Conservation (phyloP, 2,113 vertebrate species). For the Xenopus tropicalis region DNA sequence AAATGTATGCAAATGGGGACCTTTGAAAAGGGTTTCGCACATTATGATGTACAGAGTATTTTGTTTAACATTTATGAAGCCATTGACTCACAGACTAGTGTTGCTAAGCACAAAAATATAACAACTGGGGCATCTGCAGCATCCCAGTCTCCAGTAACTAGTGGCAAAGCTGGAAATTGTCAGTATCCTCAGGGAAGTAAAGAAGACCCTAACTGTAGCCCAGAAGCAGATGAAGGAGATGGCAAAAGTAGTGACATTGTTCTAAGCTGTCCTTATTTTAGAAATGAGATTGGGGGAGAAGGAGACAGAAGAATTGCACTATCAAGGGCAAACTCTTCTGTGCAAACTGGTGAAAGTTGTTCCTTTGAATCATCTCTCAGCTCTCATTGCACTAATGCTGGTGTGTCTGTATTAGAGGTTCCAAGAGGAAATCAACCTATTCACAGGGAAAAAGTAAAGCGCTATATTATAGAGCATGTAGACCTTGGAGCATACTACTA, state of each 20-base stretch:
- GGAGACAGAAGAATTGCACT: conserved; percentile 88
- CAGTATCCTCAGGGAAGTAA: conserved; percentile 89
- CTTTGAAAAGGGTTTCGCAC: conserved; percentile 92
- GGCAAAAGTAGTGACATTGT: conserved; percentile 90
- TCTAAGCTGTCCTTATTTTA: conserved; percentile 85
- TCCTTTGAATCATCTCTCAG: conserved; percentile 94
- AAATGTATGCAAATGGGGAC: conserved; percentile 68
- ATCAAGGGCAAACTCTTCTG: conserved; percentile 81
- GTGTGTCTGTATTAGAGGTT: conserved; percentile 92
- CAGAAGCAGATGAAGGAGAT: conserved; percentile 90
- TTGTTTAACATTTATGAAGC: conserved; percentile 95
- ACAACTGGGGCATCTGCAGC: conserved; percentile 94
- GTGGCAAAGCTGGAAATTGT: conserved; percentile 65
- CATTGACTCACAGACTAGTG: conserved; percentile 76
- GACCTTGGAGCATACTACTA: conserved; percentile 97
- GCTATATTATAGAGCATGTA: conserved; percentile 96
- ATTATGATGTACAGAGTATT: conserved; percentile 95
- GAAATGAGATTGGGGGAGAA: conserved; percentile 93
- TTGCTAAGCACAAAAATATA: conserved; percentile 89
- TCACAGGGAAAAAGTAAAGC: conserved; percentile 94
- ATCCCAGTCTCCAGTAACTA: conserved; percentile 66
- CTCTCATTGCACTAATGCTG: conserved; percentile 95
- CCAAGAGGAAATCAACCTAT: conserved; percentile 90
- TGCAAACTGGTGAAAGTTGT: conserved; percentile 81
- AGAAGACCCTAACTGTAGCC: conserved; percentile 88